phyloP scores from a whole-genome alignment of 1,140 invertebrate species.

The fruit fly (Drosophila melanogaster) region DNA sequence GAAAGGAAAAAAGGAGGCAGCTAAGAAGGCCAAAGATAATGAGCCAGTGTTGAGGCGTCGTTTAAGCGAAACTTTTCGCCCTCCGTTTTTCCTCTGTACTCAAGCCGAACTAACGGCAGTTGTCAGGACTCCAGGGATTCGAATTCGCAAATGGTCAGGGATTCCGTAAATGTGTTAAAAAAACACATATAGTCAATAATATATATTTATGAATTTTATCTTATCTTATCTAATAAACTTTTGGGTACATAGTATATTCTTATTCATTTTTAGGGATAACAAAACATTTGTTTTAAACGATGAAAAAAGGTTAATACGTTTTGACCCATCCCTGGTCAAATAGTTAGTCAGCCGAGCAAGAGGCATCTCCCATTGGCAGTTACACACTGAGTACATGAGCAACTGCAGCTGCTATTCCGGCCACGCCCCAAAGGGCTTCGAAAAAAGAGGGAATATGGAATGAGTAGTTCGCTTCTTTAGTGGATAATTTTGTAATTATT shows the following conservation, averaged over 20 bases:
- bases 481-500: constrained; percentile 82
- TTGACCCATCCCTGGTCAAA: constrained; percentile 45
- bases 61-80: constrained; percentile 69
- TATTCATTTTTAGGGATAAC: no score
- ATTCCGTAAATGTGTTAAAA: no score
- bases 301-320: not conserved
- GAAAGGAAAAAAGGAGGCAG: constrained; percentile 12
- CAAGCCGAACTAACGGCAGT: constrained; percentile 45
- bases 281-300: not conserved
- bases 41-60: constrained; percentile 63
- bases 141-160: not conserved
- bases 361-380: constrained; percentile 72
- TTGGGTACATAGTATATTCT: no score
- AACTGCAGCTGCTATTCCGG: constrained; percentile 67
- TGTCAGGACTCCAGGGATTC: constrained; percentile 5
- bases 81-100: constrained; percentile 6
- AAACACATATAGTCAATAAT: no score
- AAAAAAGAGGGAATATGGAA: constrained; percentile 8
- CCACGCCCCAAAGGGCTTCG: constrained; percentile 14
- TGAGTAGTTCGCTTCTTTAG: constrained; percentile 51
- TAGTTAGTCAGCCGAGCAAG: constrained; percentile 56
- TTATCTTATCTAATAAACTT: no score
- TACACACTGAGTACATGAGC: constrained; percentile 44
- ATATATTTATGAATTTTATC: no score
- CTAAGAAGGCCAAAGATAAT: constrained; percentile 62